These are phyloP conservation scores for Hemitrygon akajei DNA, from an alignment of 2,797 vertebrate genomes.

Conservation along the genomic window DNA sequence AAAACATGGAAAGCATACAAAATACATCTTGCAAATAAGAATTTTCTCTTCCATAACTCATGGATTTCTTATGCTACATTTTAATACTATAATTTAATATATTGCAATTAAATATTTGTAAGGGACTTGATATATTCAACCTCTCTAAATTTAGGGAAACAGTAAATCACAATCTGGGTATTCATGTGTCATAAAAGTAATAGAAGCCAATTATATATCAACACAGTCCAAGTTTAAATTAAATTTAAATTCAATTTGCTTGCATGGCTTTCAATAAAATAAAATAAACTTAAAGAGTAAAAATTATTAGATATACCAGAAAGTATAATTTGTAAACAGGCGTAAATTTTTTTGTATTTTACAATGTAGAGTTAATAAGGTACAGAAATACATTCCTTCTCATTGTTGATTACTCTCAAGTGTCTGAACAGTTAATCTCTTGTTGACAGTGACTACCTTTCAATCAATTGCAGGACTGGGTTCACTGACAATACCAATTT, in stretches of 20 bases:
- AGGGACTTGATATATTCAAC: neutral
- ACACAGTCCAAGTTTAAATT: neutral
- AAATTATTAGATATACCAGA: neutral
- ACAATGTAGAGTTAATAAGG: neutral
- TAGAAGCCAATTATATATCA: neutral
- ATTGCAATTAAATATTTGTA: neutral
- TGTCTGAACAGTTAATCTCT: conserved; percentile 2
- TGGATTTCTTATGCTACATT: neutral
- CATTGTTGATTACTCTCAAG: neutral
- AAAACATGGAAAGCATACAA: neutral
- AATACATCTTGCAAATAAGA: neutral
- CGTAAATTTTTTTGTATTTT: neutral
- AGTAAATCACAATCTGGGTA: neutral
- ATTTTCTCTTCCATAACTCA: neutral
- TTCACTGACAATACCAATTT: no score
- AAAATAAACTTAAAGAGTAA: neutral
- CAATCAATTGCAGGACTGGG: no score
- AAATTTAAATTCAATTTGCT: neutral
- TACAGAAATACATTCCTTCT: neutral
- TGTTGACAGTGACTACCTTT: neutral
- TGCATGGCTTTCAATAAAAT: neutral
- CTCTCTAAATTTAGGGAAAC: neutral
- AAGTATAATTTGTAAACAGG: neutral
- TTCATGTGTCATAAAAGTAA: neutral
- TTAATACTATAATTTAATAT: neutral